Evolutionary conservation across 1,140 invertebrate species (phyloP).

Genomic region (Physella acuta): DNA sequence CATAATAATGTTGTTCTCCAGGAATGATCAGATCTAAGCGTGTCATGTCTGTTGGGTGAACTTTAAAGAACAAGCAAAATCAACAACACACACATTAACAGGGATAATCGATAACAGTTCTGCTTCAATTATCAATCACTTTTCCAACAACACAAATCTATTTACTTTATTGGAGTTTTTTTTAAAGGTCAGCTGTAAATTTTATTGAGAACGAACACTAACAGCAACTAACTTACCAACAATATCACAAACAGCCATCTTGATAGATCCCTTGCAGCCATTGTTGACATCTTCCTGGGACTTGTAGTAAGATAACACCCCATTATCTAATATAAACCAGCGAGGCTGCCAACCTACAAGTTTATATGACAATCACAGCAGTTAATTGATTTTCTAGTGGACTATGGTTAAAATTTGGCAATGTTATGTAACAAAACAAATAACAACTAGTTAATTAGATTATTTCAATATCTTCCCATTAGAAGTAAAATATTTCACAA

Average conservation of each 20-base stretch:
- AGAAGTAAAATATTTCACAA: background rate
- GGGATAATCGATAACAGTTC: background rate
- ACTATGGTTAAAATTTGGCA: too few relatives aligned
- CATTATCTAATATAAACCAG: constrained; percentile 82
- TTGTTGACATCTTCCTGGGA: constrained; percentile 80
- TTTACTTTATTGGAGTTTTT: background rate
- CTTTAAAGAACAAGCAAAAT: constrained; percentile 55
- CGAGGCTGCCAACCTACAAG: constrained; percentile 78
- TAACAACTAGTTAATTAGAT: background rate
- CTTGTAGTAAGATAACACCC: constrained; percentile 79
- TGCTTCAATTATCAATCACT: background rate
- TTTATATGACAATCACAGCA: background rate
- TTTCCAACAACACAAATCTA: background rate
- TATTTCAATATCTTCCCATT: background rate
- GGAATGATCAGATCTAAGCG: constrained; percentile 78
- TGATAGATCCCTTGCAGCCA: constrained; percentile 81
- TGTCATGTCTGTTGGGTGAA: constrained; percentile 72
- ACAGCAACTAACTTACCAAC: constrained; percentile 66
- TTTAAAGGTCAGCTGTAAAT: too few relatives aligned
- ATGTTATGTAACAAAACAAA: too few relatives aligned
- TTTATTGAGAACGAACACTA: too few relatives aligned
- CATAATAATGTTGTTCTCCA: constrained; percentile 79
- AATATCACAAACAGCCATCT: constrained; percentile 81
- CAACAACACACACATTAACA: background rate
- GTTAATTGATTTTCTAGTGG: too few relatives aligned